Conservation (phyloP, 2,888 invertebrate species). For the Podabrus alpinus region DNA sequence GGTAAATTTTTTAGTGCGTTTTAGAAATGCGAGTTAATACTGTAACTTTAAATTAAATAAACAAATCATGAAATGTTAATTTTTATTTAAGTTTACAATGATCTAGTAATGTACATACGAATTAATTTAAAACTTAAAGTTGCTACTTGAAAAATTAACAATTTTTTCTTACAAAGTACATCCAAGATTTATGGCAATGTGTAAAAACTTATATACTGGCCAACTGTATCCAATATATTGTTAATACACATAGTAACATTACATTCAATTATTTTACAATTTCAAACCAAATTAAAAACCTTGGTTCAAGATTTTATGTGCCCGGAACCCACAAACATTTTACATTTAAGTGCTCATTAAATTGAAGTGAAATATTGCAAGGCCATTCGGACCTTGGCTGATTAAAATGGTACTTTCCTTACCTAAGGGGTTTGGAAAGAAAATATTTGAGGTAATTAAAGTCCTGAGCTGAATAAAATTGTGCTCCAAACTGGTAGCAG, state of each 20-base stretch:
- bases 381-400: neutral
- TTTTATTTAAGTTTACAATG: conserved; percentile 25
- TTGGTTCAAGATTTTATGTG: neutral
- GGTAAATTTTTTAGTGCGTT: neutral
- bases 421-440: too few species aligned
- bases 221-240: conserved; percentile 9
- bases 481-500: neutral
- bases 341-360: neutral
- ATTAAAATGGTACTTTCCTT: neutral
- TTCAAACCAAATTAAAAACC: neutral
- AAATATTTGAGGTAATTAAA: neutral
- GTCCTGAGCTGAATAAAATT: neutral
- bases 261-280: conserved; percentile 6
- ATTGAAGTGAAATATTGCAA: neutral
- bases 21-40: neutral
- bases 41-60: conserved; percentile 36
- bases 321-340: neutral
- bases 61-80: conserved; percentile 3
- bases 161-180: neutral
- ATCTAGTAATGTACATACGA: conserved; percentile 20
- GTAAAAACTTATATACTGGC: conserved; percentile 11
- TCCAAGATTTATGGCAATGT: conserved; percentile 5
- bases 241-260: conserved; percentile 17
- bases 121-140: conserved; percentile 7
- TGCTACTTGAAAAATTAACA: neutral